These are phyloP conservation scores for Argyresthia albistria DNA, from an alignment of 2,888 invertebrate species.

Conservation along the genomic window DNA sequence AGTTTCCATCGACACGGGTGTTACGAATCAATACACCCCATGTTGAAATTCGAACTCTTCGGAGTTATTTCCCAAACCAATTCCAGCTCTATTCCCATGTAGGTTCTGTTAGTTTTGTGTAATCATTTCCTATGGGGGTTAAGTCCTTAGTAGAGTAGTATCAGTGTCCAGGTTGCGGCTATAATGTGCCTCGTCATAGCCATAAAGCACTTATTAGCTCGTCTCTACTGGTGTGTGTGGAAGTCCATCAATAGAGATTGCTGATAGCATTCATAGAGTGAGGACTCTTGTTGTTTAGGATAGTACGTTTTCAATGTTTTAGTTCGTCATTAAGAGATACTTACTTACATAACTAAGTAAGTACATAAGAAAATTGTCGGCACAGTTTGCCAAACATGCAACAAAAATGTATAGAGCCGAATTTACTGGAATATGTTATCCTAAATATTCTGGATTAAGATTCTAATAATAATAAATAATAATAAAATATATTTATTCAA, in stretches of 20 bases:
- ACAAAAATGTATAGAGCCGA: too few species aligned
- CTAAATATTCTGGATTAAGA: too few species aligned
- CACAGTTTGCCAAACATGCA: too few species aligned
- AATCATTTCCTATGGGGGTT: slow-evolving; percentile 3
- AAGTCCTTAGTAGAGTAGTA: slow-evolving; percentile 5
- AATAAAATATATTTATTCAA: too few species aligned
- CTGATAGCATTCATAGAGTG: not conserved
- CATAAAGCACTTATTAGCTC: slow-evolving; percentile 29
- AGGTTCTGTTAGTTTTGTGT: too few species aligned
- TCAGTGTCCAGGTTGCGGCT: slow-evolving; percentile 26
- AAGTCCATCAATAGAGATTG: slow-evolving; percentile 17
- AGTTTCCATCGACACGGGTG: slow-evolving; percentile 5
- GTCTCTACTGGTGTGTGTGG: slow-evolving; percentile 15
- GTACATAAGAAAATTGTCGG: not conserved
- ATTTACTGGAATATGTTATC: too few species aligned
- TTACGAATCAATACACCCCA: not conserved
- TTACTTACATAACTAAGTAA: slow-evolving; percentile 9
- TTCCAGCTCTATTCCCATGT: not conserved
- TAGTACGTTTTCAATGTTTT: too few species aligned
- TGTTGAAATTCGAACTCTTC: not conserved
- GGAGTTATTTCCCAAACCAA: not conserved
- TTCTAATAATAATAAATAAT: too few species aligned
- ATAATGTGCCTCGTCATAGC: slow-evolving; percentile 40
- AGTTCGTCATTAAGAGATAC: not conserved
- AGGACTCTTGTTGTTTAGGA: too few species aligned